Conservation (phyloP, 64 coral and sea anemone species). For the Acropora yongei region DNA sequence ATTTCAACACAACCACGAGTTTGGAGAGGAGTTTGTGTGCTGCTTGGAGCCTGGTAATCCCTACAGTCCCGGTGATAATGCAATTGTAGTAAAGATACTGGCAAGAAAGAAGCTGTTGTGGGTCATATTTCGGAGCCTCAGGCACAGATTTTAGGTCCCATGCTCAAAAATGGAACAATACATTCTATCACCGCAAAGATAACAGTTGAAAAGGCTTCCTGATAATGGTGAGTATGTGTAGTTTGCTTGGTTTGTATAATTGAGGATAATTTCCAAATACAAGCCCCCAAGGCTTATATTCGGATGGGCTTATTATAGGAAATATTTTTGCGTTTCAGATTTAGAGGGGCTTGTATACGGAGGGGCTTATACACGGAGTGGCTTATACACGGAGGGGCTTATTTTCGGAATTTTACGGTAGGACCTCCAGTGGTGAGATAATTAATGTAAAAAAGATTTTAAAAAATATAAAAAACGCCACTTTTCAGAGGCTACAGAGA, state of each 20-base stretch:
- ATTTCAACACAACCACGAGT: slow-evolving; percentile 2
- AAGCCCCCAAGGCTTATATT: not conserved
- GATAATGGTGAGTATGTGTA: not conserved
- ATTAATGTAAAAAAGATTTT: no score
- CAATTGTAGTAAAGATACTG: not conserved
- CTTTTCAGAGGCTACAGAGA: no score
- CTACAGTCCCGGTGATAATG: slow-evolving; percentile 8
- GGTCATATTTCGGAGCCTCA: not conserved
- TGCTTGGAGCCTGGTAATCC: slow-evolving; percentile 1
- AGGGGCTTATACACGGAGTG: not conserved
- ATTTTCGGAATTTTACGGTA: no score
- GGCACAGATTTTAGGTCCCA: not conserved
- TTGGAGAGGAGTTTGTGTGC: slow-evolving; percentile 11
- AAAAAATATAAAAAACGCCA: no score
- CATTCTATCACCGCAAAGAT: not conserved
- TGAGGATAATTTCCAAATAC: not conserved
- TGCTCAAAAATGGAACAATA: not conserved
- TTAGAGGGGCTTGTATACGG: not conserved
- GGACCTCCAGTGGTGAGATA: no score
- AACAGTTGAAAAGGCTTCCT: slow-evolving; percentile 6
- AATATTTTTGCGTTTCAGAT: not conserved
- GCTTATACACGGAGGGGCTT: no score
- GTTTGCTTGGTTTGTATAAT: not conserved
- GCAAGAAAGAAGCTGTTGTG: not conserved
- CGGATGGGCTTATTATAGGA: not conserved